Conservation (phyloP, 2,797 vertebrate species). For the Liasis olivaceus region DNA sequence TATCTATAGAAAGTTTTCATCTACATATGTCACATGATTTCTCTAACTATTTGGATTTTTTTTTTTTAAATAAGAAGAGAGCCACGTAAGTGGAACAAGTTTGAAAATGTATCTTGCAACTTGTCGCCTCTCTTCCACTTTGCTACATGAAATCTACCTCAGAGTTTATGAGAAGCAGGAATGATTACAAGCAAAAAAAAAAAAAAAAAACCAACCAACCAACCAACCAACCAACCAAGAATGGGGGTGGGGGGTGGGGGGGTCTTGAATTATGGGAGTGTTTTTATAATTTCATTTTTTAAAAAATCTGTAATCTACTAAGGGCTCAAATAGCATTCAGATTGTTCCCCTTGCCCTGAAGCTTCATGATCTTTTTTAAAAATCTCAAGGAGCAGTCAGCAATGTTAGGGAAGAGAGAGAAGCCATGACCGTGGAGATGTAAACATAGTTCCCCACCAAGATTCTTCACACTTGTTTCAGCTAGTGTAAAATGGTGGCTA, state of each 20-base stretch:
- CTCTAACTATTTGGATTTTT: background rate
- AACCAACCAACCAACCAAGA: background rate
- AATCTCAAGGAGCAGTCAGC: background rate
- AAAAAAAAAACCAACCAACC: background rate
- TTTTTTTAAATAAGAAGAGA: background rate
- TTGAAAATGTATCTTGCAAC: constrained; percentile 21
- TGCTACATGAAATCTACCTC: constrained; percentile 76
- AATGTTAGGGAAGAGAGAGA: background rate
- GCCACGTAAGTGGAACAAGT: background rate
- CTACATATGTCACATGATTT: background rate
- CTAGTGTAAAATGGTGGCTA: background rate
- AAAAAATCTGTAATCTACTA: background rate
- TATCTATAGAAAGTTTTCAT: constrained; percentile 8
- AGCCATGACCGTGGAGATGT: background rate
- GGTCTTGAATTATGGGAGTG: constrained; percentile 37
- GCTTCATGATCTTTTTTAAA: background rate
- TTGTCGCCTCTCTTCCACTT: constrained; percentile 4
- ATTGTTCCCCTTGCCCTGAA: constrained; percentile 1
- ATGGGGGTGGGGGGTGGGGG: constrained; percentile 26
- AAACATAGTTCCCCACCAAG: background rate
- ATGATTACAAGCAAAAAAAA: constrained; percentile 41
- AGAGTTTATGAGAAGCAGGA: constrained; percentile 64
- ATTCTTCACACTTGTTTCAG: background rate
- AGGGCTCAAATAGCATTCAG: constrained; percentile 30
- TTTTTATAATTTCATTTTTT: background rate